phyloP scores from a whole-genome alignment of 2,113 vertebrate species.

The Aphyosemion australe region DNA sequence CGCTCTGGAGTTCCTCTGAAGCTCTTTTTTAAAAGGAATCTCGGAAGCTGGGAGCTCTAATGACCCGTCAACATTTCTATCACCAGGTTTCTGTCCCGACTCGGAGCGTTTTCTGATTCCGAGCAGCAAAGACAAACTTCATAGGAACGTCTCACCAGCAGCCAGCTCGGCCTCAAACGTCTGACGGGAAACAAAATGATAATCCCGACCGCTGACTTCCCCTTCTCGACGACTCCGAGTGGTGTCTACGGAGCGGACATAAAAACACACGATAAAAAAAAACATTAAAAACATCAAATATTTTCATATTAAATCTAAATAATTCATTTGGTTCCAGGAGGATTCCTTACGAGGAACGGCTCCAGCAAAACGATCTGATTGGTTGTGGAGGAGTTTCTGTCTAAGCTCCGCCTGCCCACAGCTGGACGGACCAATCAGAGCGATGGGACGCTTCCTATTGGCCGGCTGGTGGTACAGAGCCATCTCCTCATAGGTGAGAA shows the following conservation, averaged over 20 bases:
- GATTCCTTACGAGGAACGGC: constrained; percentile 89
- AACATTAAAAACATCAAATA: background rate
- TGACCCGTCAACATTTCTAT: too few relatives aligned
- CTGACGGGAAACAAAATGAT: constrained; percentile 94
- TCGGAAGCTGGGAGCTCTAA: too few relatives aligned
- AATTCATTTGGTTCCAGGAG: too few relatives aligned
- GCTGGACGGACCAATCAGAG: constrained; percentile 91
- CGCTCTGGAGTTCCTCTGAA: background rate
- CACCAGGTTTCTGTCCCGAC: too few relatives aligned
- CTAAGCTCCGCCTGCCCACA: constrained; percentile 92
- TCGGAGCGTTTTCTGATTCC: too few relatives aligned
- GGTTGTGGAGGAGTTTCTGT: constrained; percentile 88
- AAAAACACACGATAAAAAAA: background rate
- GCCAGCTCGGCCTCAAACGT: constrained; percentile 91
- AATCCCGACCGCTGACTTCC: constrained; percentile 90
- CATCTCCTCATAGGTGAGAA: constrained; percentile 98
- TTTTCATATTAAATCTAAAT: too few relatives aligned
- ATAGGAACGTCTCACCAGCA: constrained; percentile 76
- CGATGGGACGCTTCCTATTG: constrained; percentile 94
- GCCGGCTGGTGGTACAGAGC: constrained; percentile 98
- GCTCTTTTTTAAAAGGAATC: background rate
- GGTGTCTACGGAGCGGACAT: constrained; percentile 82
- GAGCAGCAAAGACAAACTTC: too few relatives aligned
- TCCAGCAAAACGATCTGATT: constrained; percentile 89
- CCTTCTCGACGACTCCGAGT: constrained; percentile 90